These are phyloP conservation scores for Pseudopleuronectes americanus DNA, from an alignment of 2,797 vertebrate species.

Conservation along the genomic window DNA sequence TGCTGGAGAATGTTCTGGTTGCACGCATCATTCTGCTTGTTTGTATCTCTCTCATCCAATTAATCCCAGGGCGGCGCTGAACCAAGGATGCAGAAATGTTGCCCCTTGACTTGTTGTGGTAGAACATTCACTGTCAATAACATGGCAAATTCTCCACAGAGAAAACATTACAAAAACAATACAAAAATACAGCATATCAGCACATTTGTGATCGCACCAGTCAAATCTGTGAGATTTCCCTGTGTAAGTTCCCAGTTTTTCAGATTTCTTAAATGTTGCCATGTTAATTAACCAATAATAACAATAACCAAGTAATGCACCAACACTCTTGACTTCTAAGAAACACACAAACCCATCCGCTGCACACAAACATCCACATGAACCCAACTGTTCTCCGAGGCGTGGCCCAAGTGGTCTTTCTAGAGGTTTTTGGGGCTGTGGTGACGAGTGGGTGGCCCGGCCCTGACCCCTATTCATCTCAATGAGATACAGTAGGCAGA, in stretches of 20 bases:
- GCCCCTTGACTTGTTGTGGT: background rate
- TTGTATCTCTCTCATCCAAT: background rate
- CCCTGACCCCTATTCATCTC: conserved; percentile 54
- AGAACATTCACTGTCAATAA: too few species aligned
- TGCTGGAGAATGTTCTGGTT: background rate
- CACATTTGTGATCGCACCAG: too few species aligned
- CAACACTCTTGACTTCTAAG: conserved; percentile 34
- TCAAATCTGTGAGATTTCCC: too few species aligned
- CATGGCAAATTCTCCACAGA: too few species aligned
- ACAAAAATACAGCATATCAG: too few species aligned
- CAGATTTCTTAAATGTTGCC: too few species aligned
- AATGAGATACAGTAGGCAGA: conserved; percentile 38
- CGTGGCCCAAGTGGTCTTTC: conserved; percentile 13
- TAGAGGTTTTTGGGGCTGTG: conserved; percentile 36
- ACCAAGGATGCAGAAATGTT: background rate
- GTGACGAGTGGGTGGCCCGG: conserved; percentile 50
- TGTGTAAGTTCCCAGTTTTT: too few species aligned
- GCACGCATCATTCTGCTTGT: background rate
- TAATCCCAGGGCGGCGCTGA: background rate
- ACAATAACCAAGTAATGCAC: conserved; percentile 16
- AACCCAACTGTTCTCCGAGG: conserved; percentile 9
- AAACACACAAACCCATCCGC: conserved; percentile 50
- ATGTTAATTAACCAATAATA: too few species aligned
- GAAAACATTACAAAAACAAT: too few species aligned
- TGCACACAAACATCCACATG: conserved; percentile 14